Evolutionary conservation across 2,797 vertebrate genomes (phyloP).

Genomic region (Euthynnus affinis): DNA sequence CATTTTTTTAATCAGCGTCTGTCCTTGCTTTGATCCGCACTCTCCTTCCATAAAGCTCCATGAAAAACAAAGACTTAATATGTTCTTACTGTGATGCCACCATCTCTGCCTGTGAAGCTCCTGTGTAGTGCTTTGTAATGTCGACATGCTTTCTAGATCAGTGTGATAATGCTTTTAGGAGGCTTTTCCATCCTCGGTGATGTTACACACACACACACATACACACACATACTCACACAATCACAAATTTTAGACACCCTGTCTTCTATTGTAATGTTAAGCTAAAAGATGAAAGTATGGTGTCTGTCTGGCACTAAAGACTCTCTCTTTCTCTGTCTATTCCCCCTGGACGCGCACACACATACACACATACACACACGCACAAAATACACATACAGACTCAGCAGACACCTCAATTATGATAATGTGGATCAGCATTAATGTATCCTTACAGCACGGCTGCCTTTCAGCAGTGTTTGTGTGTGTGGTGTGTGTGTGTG

Average conservation of each 20-base stretch:
- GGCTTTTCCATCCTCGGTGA: slow-evolving; percentile 27
- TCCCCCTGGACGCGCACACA: slow-evolving; percentile 62
- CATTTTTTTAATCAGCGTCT: background rate
- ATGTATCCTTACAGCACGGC: slow-evolving; percentile 78
- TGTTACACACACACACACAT: slow-evolving; percentile 34
- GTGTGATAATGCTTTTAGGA: slow-evolving; percentile 58
- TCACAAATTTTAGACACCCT: slow-evolving; percentile 48
- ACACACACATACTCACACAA: slow-evolving; percentile 20
- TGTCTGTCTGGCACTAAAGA: slow-evolving; percentile 75
- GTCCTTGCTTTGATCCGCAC: slow-evolving; percentile 25
- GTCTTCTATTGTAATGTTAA: slow-evolving; percentile 71
- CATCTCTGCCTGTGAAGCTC: slow-evolving; percentile 18
- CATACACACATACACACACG: slow-evolving; percentile 33
- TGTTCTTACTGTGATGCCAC: slow-evolving; percentile 21
- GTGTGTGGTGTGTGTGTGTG: slow-evolving; percentile 40
- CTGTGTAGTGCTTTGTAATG: slow-evolving; percentile 50
- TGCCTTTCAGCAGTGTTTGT: slow-evolving; percentile 64
- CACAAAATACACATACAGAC: slow-evolving; percentile 71
- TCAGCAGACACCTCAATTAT: slow-evolving; percentile 86
- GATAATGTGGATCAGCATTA: slow-evolving; percentile 85
- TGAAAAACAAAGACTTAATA: slow-evolving; percentile 40
- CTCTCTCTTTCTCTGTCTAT: slow-evolving; percentile 62
- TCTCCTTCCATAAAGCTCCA: background rate
- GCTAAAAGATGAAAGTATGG: slow-evolving; percentile 76
- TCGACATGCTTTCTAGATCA: slow-evolving; percentile 51